phyloP scores from a whole-genome alignment of 2,888 invertebrate genomes.

The Creontiades dilutus region DNA sequence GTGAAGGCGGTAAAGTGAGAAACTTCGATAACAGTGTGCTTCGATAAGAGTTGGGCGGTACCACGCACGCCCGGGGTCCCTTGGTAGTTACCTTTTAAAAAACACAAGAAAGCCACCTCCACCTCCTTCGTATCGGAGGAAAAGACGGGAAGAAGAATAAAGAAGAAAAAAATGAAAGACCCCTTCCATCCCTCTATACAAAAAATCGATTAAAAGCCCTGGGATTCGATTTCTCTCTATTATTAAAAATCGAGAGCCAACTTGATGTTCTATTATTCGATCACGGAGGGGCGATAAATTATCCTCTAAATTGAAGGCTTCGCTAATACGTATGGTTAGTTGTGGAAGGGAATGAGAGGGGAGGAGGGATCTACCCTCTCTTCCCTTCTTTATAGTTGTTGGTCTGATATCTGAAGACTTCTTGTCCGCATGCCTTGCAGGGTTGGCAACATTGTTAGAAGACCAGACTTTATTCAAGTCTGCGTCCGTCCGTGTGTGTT shows the following conservation, averaged over 20 bases:
- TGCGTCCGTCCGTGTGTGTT: not conserved
- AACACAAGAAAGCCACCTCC: conserved; percentile 44
- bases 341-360: not conserved
- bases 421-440: conserved; percentile 58
- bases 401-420: conserved; percentile 16
- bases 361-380: not conserved
- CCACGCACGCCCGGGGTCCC: conserved; percentile 60
- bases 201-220: conserved; percentile 72
- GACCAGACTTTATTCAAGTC: not conserved
- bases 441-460: conserved; percentile 57
- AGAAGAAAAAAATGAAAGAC: conserved; percentile 23
- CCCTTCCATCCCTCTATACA: conserved; percentile 16
- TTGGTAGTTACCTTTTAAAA: conserved; percentile 59
- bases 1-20: conserved; percentile 61
- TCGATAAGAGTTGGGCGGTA: conserved; percentile 66
- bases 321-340: conserved; percentile 67
- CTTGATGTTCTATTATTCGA: conserved; percentile 72
- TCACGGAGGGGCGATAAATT: conserved; percentile 68
- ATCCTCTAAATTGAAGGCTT: conserved; percentile 68
- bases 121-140: not conserved
- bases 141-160: conserved; percentile 38
- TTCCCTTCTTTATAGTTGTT: conserved; percentile 9
- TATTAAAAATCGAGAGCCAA: conserved; percentile 72
- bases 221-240: conserved; percentile 72
- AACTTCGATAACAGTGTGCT: conserved; percentile 66